Percentiles rank a stretch among this genome's conserved stretches.
phyloP scores from a whole-genome alignment of 2,888 invertebrate species.

The Andricus quercusramuli region DNA sequence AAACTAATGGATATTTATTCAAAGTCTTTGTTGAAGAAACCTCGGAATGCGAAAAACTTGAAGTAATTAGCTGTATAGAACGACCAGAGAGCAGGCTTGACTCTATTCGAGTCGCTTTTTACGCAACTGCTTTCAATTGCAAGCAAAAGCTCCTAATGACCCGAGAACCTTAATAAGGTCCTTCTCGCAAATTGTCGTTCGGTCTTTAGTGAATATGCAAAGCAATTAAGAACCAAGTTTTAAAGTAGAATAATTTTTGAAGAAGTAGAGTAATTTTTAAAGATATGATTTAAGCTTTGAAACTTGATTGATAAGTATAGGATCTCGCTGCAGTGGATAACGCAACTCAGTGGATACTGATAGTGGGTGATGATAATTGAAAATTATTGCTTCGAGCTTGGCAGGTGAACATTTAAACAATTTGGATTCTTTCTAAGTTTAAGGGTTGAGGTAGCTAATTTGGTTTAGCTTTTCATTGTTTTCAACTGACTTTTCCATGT shows the following conservation, averaged over 20 bases:
- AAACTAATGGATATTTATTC: neutral
- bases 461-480: too few species aligned
- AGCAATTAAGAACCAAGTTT: neutral
- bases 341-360: too few species aligned
- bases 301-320: too few species aligned
- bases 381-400: too few species aligned
- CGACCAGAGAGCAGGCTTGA: neutral
- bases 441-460: too few species aligned
- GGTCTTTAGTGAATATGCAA: neutral
- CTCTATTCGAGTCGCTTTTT: neutral
- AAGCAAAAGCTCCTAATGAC: constrained; percentile 10
- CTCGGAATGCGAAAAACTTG: neutral
- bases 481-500: too few species aligned
- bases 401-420: too few species aligned
- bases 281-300: neutral
- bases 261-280: neutral
- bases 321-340: too few species aligned
- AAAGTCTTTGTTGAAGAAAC: neutral
- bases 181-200: neutral
- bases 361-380: too few species aligned
- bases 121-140: constrained; percentile 13
- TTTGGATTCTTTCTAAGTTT: too few species aligned
- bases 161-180: constrained; percentile 2
- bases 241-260: neutral
- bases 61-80: neutral